Base-by-base conservation (phyloP, 2,113 vertebrate genomes). In the Ceuthmochares aereus region DNA sequence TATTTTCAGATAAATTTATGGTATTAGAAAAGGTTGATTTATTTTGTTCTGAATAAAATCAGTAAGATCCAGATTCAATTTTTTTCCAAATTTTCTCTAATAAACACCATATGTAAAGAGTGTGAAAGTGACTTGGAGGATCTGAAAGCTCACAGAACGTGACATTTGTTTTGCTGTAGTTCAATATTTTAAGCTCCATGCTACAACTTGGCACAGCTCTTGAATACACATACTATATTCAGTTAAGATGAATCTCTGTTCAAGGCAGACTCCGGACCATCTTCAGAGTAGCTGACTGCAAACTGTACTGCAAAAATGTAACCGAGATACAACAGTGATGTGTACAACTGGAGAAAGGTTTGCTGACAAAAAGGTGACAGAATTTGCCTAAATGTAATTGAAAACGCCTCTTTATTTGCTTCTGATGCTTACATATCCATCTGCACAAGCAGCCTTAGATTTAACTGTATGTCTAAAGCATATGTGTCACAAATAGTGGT, bases 141-240 rank as follows among this genome's bases (percentile, higher is more conserved):
- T 43, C n/a, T 54, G 36, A 94, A 94, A 88, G 29, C 13, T 59
- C 8, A 7, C 0, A 0, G 27, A 87, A 85, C 8, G 5, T 83
- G 63, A 84, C 47, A 34, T 89, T 95, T 87, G 20, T 83, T 96
- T 91, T 87, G 55, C 51, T 89, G 47, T 19, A 80, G 45, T 66
- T 95, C 64, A 93, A 20, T 75, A 82, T 95, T 81, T 80, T 78
- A 87, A 89, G 76, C 81, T 87, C 56, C 47, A 30, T 42, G 63
- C 32, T 67, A 62, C n/a, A 60, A 67, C 90, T 92, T 84, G 88
- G 80, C 80, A 60, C 43, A 79, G 82, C 49, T 93, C 56, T 78
- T 82, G 47, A 93, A 68, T 49, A 73, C 49, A 54, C 27, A 42
- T n/a, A 56, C 19, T 81, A 30, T 40, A 52, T 64, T 78, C 64